Evolutionary conservation across 2,113 vertebrate genomes (phyloP).

Genomic region (Sorex fumeus): DNA sequence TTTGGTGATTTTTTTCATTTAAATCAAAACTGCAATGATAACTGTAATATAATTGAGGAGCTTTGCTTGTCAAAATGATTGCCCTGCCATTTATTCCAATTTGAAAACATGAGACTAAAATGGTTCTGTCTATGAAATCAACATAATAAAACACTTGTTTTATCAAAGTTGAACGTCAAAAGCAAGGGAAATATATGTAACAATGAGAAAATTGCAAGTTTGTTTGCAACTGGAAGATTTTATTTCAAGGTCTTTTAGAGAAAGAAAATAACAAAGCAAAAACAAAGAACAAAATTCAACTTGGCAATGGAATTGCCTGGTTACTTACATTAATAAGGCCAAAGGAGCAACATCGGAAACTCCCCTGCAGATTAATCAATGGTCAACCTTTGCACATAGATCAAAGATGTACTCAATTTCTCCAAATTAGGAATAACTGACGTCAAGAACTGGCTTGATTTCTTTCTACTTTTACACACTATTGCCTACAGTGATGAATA

Average conservation of each 20-base stretch:
- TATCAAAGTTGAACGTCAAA: constrained; percentile 74
- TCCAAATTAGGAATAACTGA: constrained; percentile 89
- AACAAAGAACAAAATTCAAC: constrained; percentile 31
- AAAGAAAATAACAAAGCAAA: constrained; percentile 68
- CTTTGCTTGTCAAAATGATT: constrained; percentile 61
- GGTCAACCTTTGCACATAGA: constrained; percentile 83
- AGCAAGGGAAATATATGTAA: constrained; percentile 51
- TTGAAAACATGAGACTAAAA: constrained; percentile 43
- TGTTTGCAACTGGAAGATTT: constrained; percentile 13
- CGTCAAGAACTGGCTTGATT: constrained; percentile 87
- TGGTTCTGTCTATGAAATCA: background rate
- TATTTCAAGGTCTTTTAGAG: constrained; percentile 71
- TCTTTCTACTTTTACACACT: constrained; percentile 87
- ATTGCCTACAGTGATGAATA: constrained; percentile 84
- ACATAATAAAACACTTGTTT: constrained; percentile 67
- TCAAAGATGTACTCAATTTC: constrained; percentile 86
- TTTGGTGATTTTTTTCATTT: constrained; percentile 66
- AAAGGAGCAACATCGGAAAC: constrained; percentile 85
- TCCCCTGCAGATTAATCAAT: constrained; percentile 89
- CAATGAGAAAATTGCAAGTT: constrained; percentile 33
- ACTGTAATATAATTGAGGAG: constrained; percentile 66
- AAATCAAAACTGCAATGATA: constrained; percentile 78
- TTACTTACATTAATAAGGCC: constrained; percentile 86
- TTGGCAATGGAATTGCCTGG: constrained; percentile 68
- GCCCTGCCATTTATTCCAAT: background rate